Percentiles rank a stretch among this genome's conserved stretches.
Conservation (phyloP, 2,113 vertebrate species). For the Spheniscus mendiculus region DNA sequence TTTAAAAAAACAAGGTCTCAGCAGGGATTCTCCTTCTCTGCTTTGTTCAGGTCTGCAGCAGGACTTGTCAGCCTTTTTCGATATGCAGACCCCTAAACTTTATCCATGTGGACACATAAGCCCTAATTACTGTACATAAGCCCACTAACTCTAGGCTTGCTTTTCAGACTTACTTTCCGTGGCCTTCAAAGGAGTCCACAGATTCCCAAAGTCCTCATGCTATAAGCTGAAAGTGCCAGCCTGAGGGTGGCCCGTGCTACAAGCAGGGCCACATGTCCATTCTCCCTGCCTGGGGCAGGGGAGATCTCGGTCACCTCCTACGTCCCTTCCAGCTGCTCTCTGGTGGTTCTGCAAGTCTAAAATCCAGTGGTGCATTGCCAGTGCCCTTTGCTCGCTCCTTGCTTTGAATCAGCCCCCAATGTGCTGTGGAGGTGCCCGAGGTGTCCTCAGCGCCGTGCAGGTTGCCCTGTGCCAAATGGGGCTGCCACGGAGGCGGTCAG, state of each 20-base stretch:
- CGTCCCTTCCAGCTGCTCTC: background rate
- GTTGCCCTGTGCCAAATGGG: background rate
- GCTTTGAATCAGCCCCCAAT: background rate
- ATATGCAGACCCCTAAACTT: background rate
- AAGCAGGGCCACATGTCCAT: background rate
- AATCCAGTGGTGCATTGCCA: background rate
- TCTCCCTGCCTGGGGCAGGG: background rate
- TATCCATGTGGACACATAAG: background rate
- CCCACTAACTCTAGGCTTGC: background rate
- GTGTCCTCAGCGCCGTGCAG: accelerated
- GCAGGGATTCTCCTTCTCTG: background rate
- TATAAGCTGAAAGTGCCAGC: background rate
- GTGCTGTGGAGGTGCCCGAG: background rate
- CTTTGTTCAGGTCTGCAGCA: background rate
- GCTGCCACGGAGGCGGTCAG: background rate
- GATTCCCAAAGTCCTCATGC: background rate
- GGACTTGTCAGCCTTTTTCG: background rate
- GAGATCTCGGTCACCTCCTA: background rate
- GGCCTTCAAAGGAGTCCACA: background rate
- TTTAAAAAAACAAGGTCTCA: background rate
- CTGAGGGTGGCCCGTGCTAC: background rate
- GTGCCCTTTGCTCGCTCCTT: background rate
- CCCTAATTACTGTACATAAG: background rate
- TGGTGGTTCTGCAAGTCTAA: background rate
- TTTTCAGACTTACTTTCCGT: background rate